Base-by-base conservation (phyloP, 1,140 invertebrate species). In the Frieseomelitta varia region DNA sequence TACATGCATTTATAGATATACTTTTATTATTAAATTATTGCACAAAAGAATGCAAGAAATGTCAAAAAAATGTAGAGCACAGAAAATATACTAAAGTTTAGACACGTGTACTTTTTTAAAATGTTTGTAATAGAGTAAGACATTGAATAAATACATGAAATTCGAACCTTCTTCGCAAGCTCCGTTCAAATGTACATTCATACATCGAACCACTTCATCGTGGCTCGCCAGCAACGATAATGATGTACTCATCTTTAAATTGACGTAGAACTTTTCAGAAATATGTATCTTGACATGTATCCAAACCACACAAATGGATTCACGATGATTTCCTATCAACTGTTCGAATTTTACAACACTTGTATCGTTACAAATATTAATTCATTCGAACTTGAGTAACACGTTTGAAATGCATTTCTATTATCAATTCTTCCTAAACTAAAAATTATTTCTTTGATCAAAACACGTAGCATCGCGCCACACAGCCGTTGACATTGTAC, bases 191-290 rank as follows among this genome's bases (percentile, higher is more conserved):
- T 97, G 93, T 73, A 96, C 95, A 88, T 96, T 95, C 82, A 96
- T 96, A 90, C 96, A 96, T 84, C 96, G 95, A 90, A 96, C 96
- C 83, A 97, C 93, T 94, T 97, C 96, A 92, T 97, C 96, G 91
- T 96, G 96, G 69, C 93, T 95, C 27, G 96, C 96, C 73, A 96
- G 85, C 39, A 95, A 91, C 0, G 96, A 96, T 4, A 96, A 83
- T 47, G 92, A 90, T 12, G 92, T 79, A 69, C 90, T 91, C 91
- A 91, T 93, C 74, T 89, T 88, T 4, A 17, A 67, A 27, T 56
- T 11, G 8, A 21, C n/a, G 4, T 51, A 17, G 21, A 51, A 51
- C 12, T 10, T 55, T 72, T 0, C 34, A 51, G 68, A 6, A 19
- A 72, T 82, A 72, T 58, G 14, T 80, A 3, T 56, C 27, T 47